Conservation (phyloP, 2,113 vertebrate species). For the Dascyllus trimaculatus region DNA sequence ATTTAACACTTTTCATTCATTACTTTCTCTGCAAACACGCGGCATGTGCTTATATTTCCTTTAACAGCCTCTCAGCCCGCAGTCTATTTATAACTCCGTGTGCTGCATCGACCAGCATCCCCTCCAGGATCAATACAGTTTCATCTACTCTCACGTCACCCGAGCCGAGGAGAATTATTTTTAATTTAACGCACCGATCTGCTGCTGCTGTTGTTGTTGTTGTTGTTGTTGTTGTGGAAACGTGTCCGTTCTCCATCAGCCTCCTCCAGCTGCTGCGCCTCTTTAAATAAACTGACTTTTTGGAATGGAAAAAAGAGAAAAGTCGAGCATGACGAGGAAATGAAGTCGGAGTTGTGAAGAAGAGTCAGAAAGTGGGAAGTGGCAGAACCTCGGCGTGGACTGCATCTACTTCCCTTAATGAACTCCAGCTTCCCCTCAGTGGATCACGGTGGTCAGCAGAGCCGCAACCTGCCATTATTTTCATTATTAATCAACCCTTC, state of each 20-base stretch:
- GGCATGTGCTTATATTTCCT: too few relatives aligned
- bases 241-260: conserved; percentile 41
- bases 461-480: not conserved
- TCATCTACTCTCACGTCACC: not conserved
- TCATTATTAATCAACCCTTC: too few relatives aligned
- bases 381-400: not conserved
- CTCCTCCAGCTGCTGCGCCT: not conserved
- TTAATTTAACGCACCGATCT: conserved; percentile 46
- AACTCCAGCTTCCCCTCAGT: conserved; percentile 21
- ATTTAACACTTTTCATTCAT: too few relatives aligned
- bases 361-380: conserved; percentile 56
- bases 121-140: conserved; percentile 7
- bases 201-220: not conserved
- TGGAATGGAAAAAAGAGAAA: not conserved
- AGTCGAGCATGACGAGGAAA: conserved; percentile 3
- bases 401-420: conserved; percentile 16
- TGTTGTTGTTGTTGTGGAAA: not conserved
- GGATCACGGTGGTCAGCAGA: not conserved
- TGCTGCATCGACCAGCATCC: too few relatives aligned
- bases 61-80: too few relatives aligned
- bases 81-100: too few relatives aligned
- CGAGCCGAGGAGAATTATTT: not conserved
- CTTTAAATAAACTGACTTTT: not conserved
- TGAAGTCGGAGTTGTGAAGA: conserved; percentile 24
- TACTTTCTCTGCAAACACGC: too few relatives aligned